These are phyloP conservation scores for Caranx ignobilis DNA, from an alignment of 2,113 vertebrate genomes.

Conservation along the genomic window DNA sequence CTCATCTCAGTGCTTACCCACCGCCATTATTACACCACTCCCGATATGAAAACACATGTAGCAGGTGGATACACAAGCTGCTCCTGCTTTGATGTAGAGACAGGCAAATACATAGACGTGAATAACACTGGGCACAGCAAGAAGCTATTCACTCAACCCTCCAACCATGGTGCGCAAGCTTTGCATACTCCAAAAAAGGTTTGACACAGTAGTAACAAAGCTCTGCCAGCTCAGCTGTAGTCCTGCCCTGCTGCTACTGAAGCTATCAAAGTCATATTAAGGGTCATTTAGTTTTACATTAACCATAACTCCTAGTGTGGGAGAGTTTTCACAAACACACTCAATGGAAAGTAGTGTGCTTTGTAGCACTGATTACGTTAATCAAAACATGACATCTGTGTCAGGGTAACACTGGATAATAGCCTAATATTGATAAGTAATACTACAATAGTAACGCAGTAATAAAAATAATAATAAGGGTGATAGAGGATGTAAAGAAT, in stretches of 20 bases:
- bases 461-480: too few species aligned
- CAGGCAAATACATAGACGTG: conserved; percentile 44
- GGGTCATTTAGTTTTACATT: background rate
- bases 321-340: background rate
- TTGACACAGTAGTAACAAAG: conserved; percentile 19
- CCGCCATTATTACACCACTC: conserved; percentile 55
- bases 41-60: conserved; percentile 72
- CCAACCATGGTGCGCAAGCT: conserved; percentile 13
- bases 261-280: conserved; percentile 13
- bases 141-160: conserved; percentile 40
- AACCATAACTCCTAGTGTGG: background rate
- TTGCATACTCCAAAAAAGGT: conserved; percentile 48
- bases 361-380: too few species aligned
- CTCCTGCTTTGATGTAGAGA: conserved; percentile 69
- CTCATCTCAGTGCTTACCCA: conserved; percentile 53
- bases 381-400: too few species aligned
- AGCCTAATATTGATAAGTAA: too few species aligned
- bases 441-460: too few species aligned
- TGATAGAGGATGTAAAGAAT: too few species aligned
- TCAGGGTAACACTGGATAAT: too few species aligned
- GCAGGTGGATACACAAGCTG: conserved; percentile 73
- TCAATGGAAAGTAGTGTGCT: background rate
- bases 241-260: conserved; percentile 3
- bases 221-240: conserved; percentile 10
- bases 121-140: conserved; percentile 46